Base-by-base conservation (phyloP, 2,113 vertebrate genomes). In the Grallaria varia region DNA sequence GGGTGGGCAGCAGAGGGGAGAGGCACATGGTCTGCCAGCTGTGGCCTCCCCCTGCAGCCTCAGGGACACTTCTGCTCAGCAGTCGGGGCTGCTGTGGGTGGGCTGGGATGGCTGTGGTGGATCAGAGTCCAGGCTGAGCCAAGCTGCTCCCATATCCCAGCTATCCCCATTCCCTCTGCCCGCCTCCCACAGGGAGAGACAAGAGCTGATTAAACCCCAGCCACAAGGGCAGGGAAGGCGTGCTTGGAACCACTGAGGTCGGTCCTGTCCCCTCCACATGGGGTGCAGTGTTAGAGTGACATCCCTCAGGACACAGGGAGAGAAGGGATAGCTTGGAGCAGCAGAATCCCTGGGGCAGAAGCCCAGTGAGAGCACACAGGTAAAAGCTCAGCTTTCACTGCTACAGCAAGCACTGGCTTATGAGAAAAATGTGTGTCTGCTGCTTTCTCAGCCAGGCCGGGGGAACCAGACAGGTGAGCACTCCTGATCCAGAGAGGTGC, bases 101-200 rank as follows among this genome's bases (percentile, higher is more conserved):
- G 50, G 77, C 78, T 58, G 66, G 60, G 25, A 53, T 2, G 33
- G 68, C 80, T 23, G 59, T 10, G 59, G 44, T 2, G 4, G 39
- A 55, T 79, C 56, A 79, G 66, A 83, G 76, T 63, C 4, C 3
- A 40, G 62, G 78, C 71, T 16, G 56, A 69, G 59, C 3, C 59
- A 45, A 60, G 76, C 55, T 66, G 64, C 74, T 89, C 59, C 37
- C 13, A 37, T 12, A 55, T 39, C 59, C 59, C 11, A 2, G 40
- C 31, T 22, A 6, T 13, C 14, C 9, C 39, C 49, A 55, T 6
- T 23, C 60, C 37, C 35, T 28, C 19, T 35, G 31, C 60, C 66
- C 4, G 4, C 45, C 27, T 31, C 21, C n/a, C 0, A 0, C 0
- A 30, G n/a, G 2, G 2, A 21, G 37, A 73, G 55, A 64, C 0